Evolutionary conservation across 2,888 invertebrate genomes (phyloP), one percentile per base, ranked within the genome.

Genomic region (Caenorhabditis angaria): DNA sequence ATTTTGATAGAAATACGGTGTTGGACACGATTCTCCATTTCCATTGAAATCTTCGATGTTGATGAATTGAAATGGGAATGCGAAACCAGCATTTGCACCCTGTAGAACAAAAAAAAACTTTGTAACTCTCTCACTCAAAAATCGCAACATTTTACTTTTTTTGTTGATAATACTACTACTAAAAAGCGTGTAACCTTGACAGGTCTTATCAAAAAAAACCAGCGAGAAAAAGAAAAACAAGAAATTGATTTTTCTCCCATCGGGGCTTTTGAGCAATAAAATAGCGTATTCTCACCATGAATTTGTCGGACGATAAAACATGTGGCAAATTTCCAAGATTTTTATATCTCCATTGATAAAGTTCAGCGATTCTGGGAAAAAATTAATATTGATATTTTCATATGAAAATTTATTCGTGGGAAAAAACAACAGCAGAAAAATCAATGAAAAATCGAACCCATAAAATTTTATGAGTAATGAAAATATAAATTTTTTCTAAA

Each of bases 31-130:
- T 90, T 99, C 99, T 0, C 99, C 99, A 10, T 93, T 92, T 6
- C 94, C 95, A 88, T 97, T 95, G 89, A 95, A 97, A 88, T 99
- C 94, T 79, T 93, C 94, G 0, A 99, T 97, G 88, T 99, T 93
- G 77, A 99, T 91, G 0, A 99, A 90, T 88, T 99, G 99, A 90
- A 93, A 97, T 89, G 97, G 96, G 88, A 92, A 92, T 0, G 91
- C 90, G 82, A 99, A 93, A 2, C 99, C 99, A 0, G 96, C 92
- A 90, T 99, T 99, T 20, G 95, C 94, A 0, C 91, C 90, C 66
- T 75, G 54, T 4, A 48, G n/a, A n/a, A n/a, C 5, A 48, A 48
- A 48, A n/a, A 48, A 14, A 14, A 48, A n/a, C n/a, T n/a, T n/a
- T n/a, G n/a, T n/a, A n/a, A n/a, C n/a, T n/a, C n/a, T n/a, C n/a